Base-by-base conservation (phyloP, 2,113 vertebrate genomes). In the Festucalex cinctus region DNA sequence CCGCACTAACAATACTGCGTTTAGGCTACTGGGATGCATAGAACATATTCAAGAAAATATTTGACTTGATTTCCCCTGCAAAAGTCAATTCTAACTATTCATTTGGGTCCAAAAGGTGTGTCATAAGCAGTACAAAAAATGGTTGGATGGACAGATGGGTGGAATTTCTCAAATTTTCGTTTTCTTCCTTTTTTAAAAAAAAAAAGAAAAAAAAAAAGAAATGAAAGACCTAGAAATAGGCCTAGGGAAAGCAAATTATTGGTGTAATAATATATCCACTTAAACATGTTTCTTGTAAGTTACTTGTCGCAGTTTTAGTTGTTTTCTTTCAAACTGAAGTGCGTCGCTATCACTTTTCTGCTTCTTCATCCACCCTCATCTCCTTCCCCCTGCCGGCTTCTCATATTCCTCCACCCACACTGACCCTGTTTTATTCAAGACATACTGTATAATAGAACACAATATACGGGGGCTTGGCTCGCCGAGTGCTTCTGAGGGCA, bases 401-500 rank as follows among this genome's bases (percentile, higher is more conserved):
- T 75, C 66, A 77, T 62, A 78, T 80, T 84, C 70, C 44, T 66
- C 84, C 83, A 80, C 88, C 88, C 84, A 86, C 88, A 65, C 78
- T 76, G 77, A 82, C 86, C 84, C 77, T 73, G 71, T 82, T 83
- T 80, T 78, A 80, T 79, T 70, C 80, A 79, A 74, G 78, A 79
- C 68, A 74, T 81, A 80, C 69, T 82, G 81, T 77, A 74, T 76
- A 86, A 75, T 71, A 72, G 61, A 73, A 65, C 68, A 75, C 76
- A 83, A 83, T 78, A 70, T 74, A 66, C 78, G 81, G 74, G 77
- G 79, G 76, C 72, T 79, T 80, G 80, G 71, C 75, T 73, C 39
- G 2, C 53, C 62, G 53, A 79, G 66, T 51, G 51, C 66, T 78
- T 75, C 64, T 61, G 37, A 66, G 57, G 79, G 70, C 68, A 62